phyloP scores from a whole-genome alignment of 2,888 invertebrate species.

The Drosophila niveifrons region DNA sequence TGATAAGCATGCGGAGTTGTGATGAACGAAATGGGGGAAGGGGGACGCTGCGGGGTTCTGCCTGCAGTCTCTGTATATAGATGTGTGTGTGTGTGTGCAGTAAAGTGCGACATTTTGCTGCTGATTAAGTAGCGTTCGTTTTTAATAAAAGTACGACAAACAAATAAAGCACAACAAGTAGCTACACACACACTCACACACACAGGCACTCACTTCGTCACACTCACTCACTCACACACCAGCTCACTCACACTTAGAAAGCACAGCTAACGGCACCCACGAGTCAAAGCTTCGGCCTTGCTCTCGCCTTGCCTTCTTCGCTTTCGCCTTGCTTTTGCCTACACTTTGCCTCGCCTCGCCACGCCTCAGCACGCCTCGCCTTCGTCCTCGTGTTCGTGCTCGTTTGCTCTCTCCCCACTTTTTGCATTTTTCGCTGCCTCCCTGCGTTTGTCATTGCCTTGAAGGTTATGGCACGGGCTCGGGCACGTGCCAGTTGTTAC shows the following conservation, averaged over 20 bases:
- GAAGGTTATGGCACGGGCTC: constrained; percentile 70
- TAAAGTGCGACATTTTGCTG: constrained; percentile 80
- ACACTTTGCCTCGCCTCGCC: background rate
- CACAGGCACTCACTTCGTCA: constrained; percentile 1
- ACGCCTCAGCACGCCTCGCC: background rate
- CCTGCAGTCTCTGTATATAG: constrained; percentile 17
- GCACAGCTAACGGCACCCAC: constrained; percentile 35
- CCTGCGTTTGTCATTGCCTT: constrained; percentile 53
- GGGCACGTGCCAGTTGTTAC: constrained; percentile 68
- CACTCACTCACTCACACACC: constrained; percentile 26
- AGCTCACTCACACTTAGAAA: background rate
- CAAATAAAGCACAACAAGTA: constrained; percentile 78
- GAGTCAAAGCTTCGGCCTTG: constrained; percentile 43
- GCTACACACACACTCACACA: constrained; percentile 40
- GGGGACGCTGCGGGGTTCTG: background rate
- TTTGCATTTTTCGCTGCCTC: constrained; percentile 18
- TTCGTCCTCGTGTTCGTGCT: constrained; percentile 16
- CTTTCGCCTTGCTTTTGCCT: constrained; percentile 2
- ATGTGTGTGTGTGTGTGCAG: constrained; percentile 53
- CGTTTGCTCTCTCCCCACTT: background rate
- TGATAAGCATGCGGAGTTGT: constrained; percentile 13
- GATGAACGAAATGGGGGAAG: background rate
- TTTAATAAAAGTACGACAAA: constrained; percentile 77
- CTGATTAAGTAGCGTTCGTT: constrained; percentile 80
- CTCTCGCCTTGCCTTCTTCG: constrained; percentile 22